These are phyloP conservation scores for Acronicta aceris DNA, from an alignment of 2,888 invertebrate genomes.

Conservation along the genomic window DNA sequence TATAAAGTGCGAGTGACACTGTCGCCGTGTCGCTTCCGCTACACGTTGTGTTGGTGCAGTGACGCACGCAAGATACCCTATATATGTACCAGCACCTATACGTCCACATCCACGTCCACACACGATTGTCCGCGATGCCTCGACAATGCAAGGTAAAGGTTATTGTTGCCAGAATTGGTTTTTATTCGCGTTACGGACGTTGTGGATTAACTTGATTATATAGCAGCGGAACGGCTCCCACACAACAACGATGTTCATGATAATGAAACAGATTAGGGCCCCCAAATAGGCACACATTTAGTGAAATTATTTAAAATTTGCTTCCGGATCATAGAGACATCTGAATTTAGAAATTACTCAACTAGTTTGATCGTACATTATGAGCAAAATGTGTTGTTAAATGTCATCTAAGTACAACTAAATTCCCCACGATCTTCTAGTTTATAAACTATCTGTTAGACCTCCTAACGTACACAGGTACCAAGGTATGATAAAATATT, in stretches of 20 bases:
- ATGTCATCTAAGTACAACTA: not conserved
- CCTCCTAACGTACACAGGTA: not conserved
- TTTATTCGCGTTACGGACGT: conserved; percentile 70
- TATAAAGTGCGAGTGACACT: conserved; percentile 27
- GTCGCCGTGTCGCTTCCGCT: conserved; percentile 7
- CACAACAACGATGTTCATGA: conserved; percentile 32
- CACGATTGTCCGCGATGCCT: conserved; percentile 60
- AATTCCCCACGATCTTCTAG: too few relatives aligned
- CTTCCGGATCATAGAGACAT: conserved; percentile 46
- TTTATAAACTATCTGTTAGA: not conserved
- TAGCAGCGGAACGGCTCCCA: conserved; percentile 52
- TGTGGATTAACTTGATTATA: conserved; percentile 67
- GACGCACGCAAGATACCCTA: conserved; percentile 61
- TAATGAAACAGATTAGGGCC: conserved; percentile 37
- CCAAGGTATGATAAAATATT: too few relatives aligned
- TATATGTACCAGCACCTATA: conserved; percentile 32
- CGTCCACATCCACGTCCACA: conserved; percentile 33
- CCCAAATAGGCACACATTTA: conserved; percentile 34
- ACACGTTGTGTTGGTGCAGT: conserved; percentile 40
- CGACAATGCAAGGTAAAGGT: conserved; percentile 85
- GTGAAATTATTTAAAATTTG: conserved; percentile 45
- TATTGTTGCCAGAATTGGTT: conserved; percentile 78
- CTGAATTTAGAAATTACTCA: conserved; percentile 35
- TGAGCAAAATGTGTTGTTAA: not conserved
- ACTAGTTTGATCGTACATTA: conserved; percentile 7